Conservation (phyloP, 2,888 invertebrate genomes). For the Nezara viridula region DNA sequence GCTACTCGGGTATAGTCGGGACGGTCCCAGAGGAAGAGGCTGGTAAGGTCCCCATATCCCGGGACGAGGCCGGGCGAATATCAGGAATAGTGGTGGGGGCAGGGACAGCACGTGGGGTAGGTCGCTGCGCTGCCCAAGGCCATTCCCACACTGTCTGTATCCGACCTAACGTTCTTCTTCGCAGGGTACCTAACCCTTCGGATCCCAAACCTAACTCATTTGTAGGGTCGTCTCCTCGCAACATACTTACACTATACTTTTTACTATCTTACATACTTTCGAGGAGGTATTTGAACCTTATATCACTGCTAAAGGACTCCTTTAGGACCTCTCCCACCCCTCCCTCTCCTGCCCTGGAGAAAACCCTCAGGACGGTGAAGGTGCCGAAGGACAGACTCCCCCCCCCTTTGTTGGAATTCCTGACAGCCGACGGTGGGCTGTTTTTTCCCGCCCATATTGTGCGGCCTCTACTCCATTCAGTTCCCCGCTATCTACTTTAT, state of each 20-base stretch:
- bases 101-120: conserved; percentile 62
- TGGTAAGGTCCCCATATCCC: not conserved
- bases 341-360: too few relatives aligned
- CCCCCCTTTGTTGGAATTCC: conserved; percentile 52
- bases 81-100: not conserved
- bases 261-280: too few relatives aligned
- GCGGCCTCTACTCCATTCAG: conserved; percentile 32
- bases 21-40: not conserved
- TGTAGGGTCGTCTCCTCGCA: not conserved
- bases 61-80: not conserved
- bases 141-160: conserved; percentile 61
- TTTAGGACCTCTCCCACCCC: too few relatives aligned
- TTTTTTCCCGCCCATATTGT: conserved; percentile 58
- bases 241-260: too few relatives aligned
- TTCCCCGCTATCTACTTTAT: not conserved
- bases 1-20: too few relatives aligned
- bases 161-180: not conserved
- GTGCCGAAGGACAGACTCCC: conserved; percentile 58
- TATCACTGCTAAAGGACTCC: too few relatives aligned
- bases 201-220: not conserved
- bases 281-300: too few relatives aligned
- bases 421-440: conserved; percentile 34
- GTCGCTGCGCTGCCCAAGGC: conserved; percentile 63
- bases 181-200: not conserved
- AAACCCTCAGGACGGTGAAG: conserved; percentile 60